phyloP scores from a whole-genome alignment of 2,113 vertebrate genomes.

The Chinchilla lanigera region DNA sequence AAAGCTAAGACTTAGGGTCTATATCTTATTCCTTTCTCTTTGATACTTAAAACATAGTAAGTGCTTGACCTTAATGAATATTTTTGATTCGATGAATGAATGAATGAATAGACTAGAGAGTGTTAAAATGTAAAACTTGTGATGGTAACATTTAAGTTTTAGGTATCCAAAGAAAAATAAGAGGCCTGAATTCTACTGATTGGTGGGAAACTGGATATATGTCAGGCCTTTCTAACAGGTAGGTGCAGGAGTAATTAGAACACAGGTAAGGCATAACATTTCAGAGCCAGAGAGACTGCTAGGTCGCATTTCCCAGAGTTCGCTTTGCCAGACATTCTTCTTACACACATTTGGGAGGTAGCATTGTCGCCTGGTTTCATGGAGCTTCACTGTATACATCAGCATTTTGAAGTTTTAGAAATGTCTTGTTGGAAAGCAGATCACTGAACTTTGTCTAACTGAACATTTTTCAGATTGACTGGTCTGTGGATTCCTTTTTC shows the following conservation, averaged over 20 bases:
- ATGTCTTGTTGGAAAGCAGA: not conserved
- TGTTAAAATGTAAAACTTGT: conserved; percentile 6
- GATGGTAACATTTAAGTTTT: conserved; percentile 22
- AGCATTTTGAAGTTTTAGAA: conserved; percentile 12
- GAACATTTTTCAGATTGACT: not conserved
- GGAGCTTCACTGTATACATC: not conserved
- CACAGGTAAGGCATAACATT: not conserved
- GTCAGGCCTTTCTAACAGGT: not conserved
- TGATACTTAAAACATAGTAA: not conserved
- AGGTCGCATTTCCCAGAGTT: not conserved
- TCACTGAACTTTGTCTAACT: not conserved
- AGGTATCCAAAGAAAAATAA: not conserved
- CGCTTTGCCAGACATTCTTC: not conserved
- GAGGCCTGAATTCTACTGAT: not conserved
- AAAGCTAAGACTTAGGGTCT: not conserved
- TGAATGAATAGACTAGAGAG: not conserved
- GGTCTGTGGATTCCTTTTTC: not conserved
- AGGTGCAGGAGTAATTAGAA: not conserved
- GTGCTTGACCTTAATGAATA: conserved; percentile 26
- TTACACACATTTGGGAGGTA: not conserved
- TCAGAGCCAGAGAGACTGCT: not conserved
- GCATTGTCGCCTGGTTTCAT: not conserved
- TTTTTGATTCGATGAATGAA: not conserved
- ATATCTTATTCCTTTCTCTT: not conserved
- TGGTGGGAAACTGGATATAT: not conserved